Evolutionary conservation across 2,888 invertebrate species (phyloP).

Genomic region (Cacoxenus indagator): DNA sequence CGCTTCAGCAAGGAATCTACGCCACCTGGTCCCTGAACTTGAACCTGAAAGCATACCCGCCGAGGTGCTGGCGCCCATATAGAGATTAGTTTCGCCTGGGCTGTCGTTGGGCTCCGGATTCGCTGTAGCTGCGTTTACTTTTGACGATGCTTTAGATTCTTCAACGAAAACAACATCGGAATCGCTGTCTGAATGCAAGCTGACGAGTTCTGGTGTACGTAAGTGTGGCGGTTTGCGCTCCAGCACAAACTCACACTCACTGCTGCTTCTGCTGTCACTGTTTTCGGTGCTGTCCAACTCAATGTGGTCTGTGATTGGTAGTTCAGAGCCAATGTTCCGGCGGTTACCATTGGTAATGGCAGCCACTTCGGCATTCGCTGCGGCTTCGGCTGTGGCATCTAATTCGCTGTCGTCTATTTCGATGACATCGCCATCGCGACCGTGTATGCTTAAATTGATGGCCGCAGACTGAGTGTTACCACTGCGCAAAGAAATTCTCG

Average conservation of each 20-base stretch:
- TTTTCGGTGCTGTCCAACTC: constrained; percentile 59
- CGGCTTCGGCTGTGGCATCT: constrained; percentile 40
- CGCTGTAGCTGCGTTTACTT: constrained; percentile 20
- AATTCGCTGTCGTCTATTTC: constrained; percentile 58
- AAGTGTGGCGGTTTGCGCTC: constrained; percentile 70
- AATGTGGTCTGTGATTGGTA: constrained; percentile 60
- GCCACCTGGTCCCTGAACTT: neutral
- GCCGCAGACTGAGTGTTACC: constrained; percentile 59
- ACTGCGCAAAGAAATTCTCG: constrained; percentile 55
- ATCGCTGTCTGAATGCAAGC: constrained; percentile 67
- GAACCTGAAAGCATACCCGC: constrained; percentile 55
- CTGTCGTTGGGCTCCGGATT: constrained; percentile 1
- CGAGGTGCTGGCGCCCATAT: constrained; percentile 65
- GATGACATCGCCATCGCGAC: constrained; percentile 58
- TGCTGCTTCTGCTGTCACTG: constrained; percentile 50
- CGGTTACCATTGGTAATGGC: constrained; percentile 44
- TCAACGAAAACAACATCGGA: constrained; percentile 70
- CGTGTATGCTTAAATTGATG: constrained; percentile 67
- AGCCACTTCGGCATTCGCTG: constrained; percentile 56
- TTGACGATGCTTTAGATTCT: constrained; percentile 46
- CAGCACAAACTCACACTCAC: constrained; percentile 69
- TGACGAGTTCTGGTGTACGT: constrained; percentile 70
- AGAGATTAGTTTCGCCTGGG: constrained; percentile 37
- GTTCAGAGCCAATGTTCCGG: constrained; percentile 44
- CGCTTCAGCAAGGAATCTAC: constrained; percentile 26